A percentile compares a stretch with the other conserved stretches of the same genome.
These are phyloP conservation scores for Hippocampus abdominalis DNA, from an alignment of 2,113 vertebrate genomes.

Conservation along the genomic window DNA sequence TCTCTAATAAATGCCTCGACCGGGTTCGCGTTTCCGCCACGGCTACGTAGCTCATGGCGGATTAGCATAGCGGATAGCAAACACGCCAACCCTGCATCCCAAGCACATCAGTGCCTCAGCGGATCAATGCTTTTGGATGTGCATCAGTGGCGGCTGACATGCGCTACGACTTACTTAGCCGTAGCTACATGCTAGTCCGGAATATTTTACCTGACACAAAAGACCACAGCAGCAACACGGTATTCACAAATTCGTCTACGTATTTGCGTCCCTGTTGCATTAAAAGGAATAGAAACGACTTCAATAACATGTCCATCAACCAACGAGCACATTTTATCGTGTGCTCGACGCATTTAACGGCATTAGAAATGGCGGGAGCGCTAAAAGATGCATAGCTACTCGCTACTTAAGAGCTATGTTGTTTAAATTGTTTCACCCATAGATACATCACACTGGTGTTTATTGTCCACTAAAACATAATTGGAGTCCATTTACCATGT, in stretches of 20 bases:
- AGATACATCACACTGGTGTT: neutral
- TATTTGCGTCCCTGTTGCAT: neutral
- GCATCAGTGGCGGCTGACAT: neutral
- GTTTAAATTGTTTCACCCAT: neutral
- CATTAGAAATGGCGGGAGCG: neutral
- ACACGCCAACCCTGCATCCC: neutral
- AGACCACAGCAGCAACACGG: neutral
- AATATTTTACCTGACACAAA: neutral
- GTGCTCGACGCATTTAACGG: neutral
- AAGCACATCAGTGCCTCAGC: neutral
- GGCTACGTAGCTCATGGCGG: neutral
- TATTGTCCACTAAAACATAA: neutral
- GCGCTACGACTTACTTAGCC: too few species aligned
- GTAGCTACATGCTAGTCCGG: too few species aligned
- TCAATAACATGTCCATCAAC: neutral
- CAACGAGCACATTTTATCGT: neutral
- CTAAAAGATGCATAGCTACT: neutral
- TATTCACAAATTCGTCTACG: too few species aligned
- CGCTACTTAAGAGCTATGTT: neutral
- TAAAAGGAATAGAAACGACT: neutral
- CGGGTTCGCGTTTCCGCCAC: conserved; percentile 5
- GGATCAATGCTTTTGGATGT: neutral
- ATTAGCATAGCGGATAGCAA: neutral
- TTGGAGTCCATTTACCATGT: neutral
- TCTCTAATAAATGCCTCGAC: neutral